These are phyloP conservation scores for Leptinotarsa defecta DNA, from an alignment of 1,140 invertebrate species.

Conservation along the genomic window DNA sequence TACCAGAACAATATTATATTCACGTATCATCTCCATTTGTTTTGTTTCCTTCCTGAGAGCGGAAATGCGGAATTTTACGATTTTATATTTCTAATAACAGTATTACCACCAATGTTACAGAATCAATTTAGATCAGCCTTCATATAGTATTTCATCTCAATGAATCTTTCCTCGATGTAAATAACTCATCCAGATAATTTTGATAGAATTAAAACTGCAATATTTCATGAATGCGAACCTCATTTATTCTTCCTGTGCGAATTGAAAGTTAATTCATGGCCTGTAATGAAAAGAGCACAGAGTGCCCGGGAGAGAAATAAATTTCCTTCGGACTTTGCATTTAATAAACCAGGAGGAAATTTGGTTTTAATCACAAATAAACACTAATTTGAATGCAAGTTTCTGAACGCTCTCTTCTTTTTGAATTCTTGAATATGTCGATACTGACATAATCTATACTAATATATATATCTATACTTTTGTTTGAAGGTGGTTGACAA, in stretches of 20 bases:
- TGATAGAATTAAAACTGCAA: neutral
- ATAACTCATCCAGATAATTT: constrained; percentile 2
- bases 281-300: neutral
- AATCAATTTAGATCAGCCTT: too few species aligned
- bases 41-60: too few species aligned
- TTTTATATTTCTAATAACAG: too few species aligned
- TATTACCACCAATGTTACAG: too few species aligned
- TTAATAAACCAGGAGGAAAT: neutral
- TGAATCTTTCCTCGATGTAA: neutral
- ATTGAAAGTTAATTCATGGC: constrained; percentile 8
- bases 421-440: too few species aligned
- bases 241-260: constrained; percentile 1
- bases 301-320: neutral
- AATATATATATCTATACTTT: too few species aligned
- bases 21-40: too few species aligned
- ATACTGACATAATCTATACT: too few species aligned
- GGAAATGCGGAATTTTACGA: too few species aligned
- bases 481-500: too few species aligned
- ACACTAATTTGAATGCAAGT: neutral
- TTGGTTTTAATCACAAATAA: constrained; percentile 4
- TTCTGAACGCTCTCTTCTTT: neutral
- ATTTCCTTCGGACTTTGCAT: neutral
- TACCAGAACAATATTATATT: too few species aligned
- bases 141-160: too few species aligned
- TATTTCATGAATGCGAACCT: constrained; percentile 4